Evolutionary conservation across 2,797 vertebrate genomes (phyloP), one percentile per base, ranked within the genome.

Genomic region (Lepidocolaptes lacrymiger): DNA sequence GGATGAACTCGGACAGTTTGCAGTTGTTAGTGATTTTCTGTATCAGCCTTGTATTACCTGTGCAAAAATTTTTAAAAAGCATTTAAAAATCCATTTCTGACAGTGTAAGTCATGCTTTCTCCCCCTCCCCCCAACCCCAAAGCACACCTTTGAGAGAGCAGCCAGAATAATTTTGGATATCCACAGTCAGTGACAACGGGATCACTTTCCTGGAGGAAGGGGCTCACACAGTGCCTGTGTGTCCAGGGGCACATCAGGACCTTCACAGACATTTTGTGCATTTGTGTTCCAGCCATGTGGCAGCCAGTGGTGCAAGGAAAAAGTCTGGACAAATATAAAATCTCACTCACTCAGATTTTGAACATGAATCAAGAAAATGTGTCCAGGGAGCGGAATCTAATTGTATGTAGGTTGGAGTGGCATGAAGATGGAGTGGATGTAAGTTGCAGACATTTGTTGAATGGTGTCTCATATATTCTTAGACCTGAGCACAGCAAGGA

Each of bases 321-420:
- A 90, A 24, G 14, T 37, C 46, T 7, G 48, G 63, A 30, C 37
- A 87, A 69, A 63, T 17, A 20, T 23, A 74, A 85, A 73, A 81
- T 34, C 68, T 95, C 81, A 71, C 68, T 95, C 78, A 69, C 48
- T 82, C 20, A 7, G 49, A 64, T 63, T 91, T 28, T 68, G 73
- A 89, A 64, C 49, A n/a, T 76, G 78, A 91, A 92, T 89, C 69
- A 72, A 68, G 51, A 55, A 92, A 88, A 90, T 30, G 24, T 62
- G 39, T 62, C 14, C 1, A 0, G n/a, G 43, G 48, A 59, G 8
- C 8, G 8, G 30, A 34, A 77, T 68, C 58, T 56, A n/a, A 23
- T 66, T 88, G 9, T 43, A 39, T 62, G 44, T 72, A 62, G 68
- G 79, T 28, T 61, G 73, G 74, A 78, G 64, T 92, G 56, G 69